These are phyloP conservation scores for Lasaia peninsularis DNA, from an alignment of 1,140 invertebrate genomes.

Conservation along the genomic window DNA sequence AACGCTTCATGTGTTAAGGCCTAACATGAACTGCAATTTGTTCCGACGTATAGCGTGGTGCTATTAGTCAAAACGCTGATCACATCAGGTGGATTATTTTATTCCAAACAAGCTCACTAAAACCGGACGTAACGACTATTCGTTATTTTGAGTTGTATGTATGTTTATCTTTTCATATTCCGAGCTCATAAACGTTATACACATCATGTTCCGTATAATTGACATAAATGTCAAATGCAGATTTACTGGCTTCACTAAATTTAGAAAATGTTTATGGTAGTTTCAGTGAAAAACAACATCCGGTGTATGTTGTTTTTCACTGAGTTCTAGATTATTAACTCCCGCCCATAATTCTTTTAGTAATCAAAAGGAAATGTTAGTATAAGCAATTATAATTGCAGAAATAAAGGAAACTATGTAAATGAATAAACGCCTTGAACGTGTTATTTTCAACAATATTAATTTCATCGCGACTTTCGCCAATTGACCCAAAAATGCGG, in stretches of 20 bases:
- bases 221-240: slow-evolving; percentile 58
- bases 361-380: neutral
- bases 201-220: slow-evolving; percentile 44
- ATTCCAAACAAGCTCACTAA: slow-evolving; percentile 7
- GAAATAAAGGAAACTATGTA: slow-evolving; percentile 14
- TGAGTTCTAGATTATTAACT: neutral
- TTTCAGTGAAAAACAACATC: no score
- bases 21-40: neutral
- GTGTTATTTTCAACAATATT: slow-evolving; percentile 5
- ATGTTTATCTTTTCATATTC: slow-evolving; percentile 21
- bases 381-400: neutral
- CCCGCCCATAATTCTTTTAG: neutral
- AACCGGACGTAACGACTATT: neutral
- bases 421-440: slow-evolving; percentile 8
- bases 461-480: slow-evolving; percentile 22
- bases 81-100: slow-evolving; percentile 8
- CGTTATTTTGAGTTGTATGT: slow-evolving; percentile 5
- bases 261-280: slow-evolving; percentile 65
- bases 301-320: slow-evolving; percentile 56
- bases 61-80: slow-evolving; percentile 8
- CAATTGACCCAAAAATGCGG: slow-evolving; percentile 15
- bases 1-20: neutral
- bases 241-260: slow-evolving; percentile 40
- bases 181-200: slow-evolving; percentile 30
- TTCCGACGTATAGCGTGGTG: neutral